A percentile compares a stretch with the other conserved stretches of the same genome.
Evolutionary conservation across 2,888 invertebrate genomes (phyloP).

Genomic region (Lycocerus yunnanus): DNA sequence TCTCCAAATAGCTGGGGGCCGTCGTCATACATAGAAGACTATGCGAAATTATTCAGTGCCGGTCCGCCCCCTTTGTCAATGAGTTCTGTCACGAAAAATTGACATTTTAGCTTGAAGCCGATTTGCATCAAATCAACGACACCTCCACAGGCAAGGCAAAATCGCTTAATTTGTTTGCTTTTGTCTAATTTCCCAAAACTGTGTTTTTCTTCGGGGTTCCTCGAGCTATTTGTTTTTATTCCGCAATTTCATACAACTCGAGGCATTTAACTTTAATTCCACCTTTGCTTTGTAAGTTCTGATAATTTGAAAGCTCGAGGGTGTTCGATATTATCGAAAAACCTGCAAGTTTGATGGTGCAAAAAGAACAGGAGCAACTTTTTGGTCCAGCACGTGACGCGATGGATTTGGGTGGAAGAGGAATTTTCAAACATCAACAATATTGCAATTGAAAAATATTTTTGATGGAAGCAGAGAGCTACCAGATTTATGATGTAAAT

Average conservation of each 20-base stretch:
- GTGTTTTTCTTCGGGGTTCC: not conserved
- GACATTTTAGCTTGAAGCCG: too few species aligned
- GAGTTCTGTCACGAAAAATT: too few species aligned
- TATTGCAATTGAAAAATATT: not conserved
- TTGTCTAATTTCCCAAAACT: not conserved
- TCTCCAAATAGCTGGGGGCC: not conserved
- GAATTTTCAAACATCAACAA: not conserved
- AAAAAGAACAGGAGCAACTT: not conserved
- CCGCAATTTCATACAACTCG: not conserved
- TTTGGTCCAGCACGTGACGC: not conserved
- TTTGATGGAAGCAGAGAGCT: not conserved
- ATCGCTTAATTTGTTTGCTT: not conserved
- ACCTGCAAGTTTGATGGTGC: not conserved
- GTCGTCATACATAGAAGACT: too few species aligned
- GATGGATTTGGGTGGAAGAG: not conserved
- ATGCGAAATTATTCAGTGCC: too few species aligned
- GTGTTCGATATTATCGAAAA: not conserved
- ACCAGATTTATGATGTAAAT: not conserved
- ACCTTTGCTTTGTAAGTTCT: not conserved
- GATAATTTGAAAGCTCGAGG: not conserved
- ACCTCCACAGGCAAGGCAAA: not conserved
- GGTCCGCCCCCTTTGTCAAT: too few species aligned
- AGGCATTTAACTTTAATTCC: not conserved
- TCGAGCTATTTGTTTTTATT: not conserved
- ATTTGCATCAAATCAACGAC: too few species aligned